Evolutionary conservation across 2,113 vertebrate genomes (phyloP).

Genomic region (Austrofundulus limnaeus): DNA sequence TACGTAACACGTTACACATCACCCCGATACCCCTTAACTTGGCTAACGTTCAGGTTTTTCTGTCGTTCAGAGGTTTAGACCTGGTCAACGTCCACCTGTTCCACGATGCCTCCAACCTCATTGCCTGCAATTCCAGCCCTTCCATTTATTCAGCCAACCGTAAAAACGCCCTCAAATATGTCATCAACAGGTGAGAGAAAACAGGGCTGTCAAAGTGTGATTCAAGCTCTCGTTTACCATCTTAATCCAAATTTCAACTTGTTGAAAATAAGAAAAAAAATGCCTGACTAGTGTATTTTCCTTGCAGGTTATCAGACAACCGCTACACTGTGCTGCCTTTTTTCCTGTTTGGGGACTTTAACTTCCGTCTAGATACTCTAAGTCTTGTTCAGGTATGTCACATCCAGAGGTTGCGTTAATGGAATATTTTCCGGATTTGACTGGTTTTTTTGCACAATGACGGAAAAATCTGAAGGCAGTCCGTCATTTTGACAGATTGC

Average conservation of each 20-base stretch:
- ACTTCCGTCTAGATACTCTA: constrained; percentile 81
- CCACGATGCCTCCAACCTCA: constrained; percentile 85
- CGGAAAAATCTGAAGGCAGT: too few species aligned
- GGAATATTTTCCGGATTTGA: too few species aligned
- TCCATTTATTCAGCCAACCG: constrained; percentile 83
- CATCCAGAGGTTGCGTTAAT: too few species aligned
- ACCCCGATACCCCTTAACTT: neutral
- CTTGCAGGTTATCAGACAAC: constrained; percentile 66
- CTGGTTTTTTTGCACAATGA: too few species aligned
- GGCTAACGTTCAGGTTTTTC: constrained; percentile 5
- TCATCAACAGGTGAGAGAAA: constrained; percentile 78
- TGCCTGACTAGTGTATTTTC: neutral
- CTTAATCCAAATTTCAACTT: too few species aligned
- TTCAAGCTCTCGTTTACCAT: neutral
- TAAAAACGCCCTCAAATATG: constrained; percentile 76
- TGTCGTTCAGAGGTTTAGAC: constrained; percentile 75
- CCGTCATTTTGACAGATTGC: too few species aligned
- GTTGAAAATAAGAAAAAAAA: too few species aligned
- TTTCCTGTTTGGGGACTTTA: constrained; percentile 85
- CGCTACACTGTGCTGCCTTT: constrained; percentile 70
- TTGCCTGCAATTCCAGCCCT: constrained; percentile 81
- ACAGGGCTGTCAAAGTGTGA: neutral
- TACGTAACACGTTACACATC: constrained; percentile 58
- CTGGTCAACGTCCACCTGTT: constrained; percentile 86
- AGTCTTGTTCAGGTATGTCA: constrained; percentile 77